Conservation (phyloP, 2,888 invertebrate species). For the Tiliacea citrago region DNA sequence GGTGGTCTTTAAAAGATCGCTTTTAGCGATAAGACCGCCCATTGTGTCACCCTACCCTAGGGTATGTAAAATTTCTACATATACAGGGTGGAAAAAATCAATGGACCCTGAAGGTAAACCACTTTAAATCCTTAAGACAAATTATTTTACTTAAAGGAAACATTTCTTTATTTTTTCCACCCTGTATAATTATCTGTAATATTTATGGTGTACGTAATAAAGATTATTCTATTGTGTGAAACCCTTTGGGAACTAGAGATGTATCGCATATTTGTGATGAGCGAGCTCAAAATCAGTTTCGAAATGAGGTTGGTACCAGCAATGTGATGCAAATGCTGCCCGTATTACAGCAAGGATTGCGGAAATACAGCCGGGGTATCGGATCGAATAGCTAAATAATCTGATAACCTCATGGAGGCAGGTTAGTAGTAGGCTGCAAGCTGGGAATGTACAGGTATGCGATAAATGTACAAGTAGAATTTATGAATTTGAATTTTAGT, state of each 20-base stretch:
- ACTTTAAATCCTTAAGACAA: too few species aligned
- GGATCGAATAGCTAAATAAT: slow-evolving; percentile 44
- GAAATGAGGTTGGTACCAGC: slow-evolving; percentile 20
- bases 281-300: neutral
- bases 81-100: too few species aligned
- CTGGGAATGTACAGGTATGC: neutral
- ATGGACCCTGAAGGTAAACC: too few species aligned
- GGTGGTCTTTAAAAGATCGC: too few species aligned
- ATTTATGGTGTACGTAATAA: too few species aligned
- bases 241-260: neutral
- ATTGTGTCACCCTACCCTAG: too few species aligned
- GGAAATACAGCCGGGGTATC: slow-evolving; percentile 27
- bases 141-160: too few species aligned
- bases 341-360: slow-evolving; percentile 29
- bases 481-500: slow-evolving; percentile 20
- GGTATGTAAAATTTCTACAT: too few species aligned
- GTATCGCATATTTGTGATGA: slow-evolving; percentile 13
- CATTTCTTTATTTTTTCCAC: too few species aligned
- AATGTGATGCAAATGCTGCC: slow-evolving; percentile 35
- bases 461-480: slow-evolving; percentile 19
- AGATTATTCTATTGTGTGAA: too few species aligned
- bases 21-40: too few species aligned
- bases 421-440: neutral
- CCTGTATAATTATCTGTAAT: too few species aligned
- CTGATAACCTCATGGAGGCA: slow-evolving; percentile 39